These are phyloP conservation scores for Bufotes viridis DNA, from an alignment of 2,797 vertebrate species.

Conservation along the genomic window DNA sequence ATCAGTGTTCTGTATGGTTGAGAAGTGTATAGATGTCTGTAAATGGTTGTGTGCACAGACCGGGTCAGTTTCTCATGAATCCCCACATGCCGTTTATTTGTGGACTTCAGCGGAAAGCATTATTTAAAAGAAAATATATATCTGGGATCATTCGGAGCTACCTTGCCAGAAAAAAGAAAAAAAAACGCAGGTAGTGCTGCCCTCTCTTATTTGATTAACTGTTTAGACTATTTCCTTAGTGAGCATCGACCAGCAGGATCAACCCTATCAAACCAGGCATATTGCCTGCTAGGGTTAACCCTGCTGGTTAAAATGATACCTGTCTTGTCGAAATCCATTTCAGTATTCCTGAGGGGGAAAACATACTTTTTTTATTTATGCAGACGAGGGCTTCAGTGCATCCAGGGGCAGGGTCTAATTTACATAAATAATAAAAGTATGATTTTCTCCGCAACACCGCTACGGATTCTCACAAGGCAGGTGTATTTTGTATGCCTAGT, in stretches of 20 bases:
- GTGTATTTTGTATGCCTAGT: too few species aligned
- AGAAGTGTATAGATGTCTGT: conserved; percentile 10
- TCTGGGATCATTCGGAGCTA: neutral
- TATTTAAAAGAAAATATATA: neutral
- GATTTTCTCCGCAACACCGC: too few species aligned
- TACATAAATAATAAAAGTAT: too few species aligned
- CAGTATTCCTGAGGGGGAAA: too few species aligned
- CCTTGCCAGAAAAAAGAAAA: neutral
- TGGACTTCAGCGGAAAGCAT: neutral
- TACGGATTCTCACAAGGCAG: too few species aligned
- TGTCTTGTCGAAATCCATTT: too few species aligned
- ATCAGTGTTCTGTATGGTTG: conserved; percentile 14
- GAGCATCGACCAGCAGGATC: neutral
- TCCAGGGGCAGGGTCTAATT: too few species aligned
- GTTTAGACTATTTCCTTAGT: neutral
- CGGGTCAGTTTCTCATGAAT: conserved; percentile 22
- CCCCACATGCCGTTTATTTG: neutral
- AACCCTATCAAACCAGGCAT: too few species aligned
- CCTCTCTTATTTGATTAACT: neutral
- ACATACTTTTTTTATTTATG: too few species aligned
- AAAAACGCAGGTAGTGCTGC: neutral
- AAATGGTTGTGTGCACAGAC: neutral
- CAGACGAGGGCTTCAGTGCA: too few species aligned
- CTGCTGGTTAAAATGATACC: too few species aligned
- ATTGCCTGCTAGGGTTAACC: too few species aligned